Evolutionary conservation across 2,888 invertebrate species (phyloP), one percentile per base, ranked within the genome.

Genomic region (Drosophila mulleri): DNA sequence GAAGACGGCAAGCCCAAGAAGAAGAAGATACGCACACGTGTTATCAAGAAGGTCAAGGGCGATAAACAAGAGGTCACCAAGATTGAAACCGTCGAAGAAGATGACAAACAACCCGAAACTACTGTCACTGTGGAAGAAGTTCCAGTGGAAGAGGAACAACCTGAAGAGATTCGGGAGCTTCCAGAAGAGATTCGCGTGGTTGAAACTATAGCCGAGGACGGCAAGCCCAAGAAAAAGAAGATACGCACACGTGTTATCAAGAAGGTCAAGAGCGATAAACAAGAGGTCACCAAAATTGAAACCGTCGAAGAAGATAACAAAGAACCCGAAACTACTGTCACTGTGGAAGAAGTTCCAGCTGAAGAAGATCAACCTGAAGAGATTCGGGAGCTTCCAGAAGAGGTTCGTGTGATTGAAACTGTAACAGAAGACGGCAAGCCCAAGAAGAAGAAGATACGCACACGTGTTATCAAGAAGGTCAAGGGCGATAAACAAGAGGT

Each of bases 41-140:
- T 83, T 1, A 88, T 86, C 6, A 86, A 83, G 32, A 86, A 89
- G 74, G 35, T 78, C 0, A 86, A 83, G 59, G 86, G 87, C 1
- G 84, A 78, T 44, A 86, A 77, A 16, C 62, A 89, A 58, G 87
- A 86, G 57, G 59, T 87, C 0, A 86, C 85, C 0, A 86, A 82
- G 44, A 89, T 89, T 3, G 85, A 87, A 67, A 89, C 80, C 0
- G 69, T 86, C 0, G 89, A 89, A 37, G 88, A 82, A 39, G 80
- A 84, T 0, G 57, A 80, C 45, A 83, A 80, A 14, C 29, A 71
- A 5, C 79, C 86, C 0, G 74, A 83, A 64, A 81, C 79, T 0
- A 88, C 44, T 26, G 60, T 75, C 50, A 90, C 87, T 1, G 75
- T 87, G 0, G 89, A 89, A 60, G 76, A 87, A 65, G 56, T 23